Percentiles rank a stretch among this genome's conserved stretches.
phyloP scores from a whole-genome alignment of 2,113 vertebrate genomes.

The Bubo bubo region DNA sequence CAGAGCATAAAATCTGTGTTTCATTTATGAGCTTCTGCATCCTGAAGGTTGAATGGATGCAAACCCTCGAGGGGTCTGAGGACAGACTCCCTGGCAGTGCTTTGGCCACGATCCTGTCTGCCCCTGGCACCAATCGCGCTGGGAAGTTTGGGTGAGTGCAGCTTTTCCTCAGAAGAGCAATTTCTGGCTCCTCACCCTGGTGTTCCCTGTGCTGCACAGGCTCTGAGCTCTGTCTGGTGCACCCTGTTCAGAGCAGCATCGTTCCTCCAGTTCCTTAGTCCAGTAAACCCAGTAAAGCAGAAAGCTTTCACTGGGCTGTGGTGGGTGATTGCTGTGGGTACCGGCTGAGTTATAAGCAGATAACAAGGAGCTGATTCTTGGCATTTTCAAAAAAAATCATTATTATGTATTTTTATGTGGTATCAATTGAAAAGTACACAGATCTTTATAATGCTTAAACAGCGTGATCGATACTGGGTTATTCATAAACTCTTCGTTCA shows the following conservation, averaged over 20 bases:
- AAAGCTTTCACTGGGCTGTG: neutral
- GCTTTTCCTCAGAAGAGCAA: neutral
- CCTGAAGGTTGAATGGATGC: neutral
- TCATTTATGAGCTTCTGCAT: neutral
- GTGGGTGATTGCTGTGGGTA: neutral
- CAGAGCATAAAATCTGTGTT: neutral
- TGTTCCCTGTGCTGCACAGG: neutral
- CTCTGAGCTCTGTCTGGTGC: neutral
- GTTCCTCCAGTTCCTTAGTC: neutral
- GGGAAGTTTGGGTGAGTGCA: neutral
- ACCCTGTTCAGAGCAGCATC: fast-evolving
- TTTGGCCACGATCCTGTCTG: fast-evolving
- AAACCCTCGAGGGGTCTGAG: neutral
- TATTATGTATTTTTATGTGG: neutral
- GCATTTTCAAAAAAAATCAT: neutral
- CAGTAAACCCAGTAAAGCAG: neutral
- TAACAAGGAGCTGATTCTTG: neutral
- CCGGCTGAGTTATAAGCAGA: neutral
- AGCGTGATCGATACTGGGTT: neutral
- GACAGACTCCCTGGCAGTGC: neutral
- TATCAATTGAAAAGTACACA: neutral
- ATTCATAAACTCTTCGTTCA: neutral
- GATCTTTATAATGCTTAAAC: neutral
- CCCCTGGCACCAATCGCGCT: fast-evolving
- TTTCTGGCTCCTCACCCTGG: neutral